Conservation (phyloP, 2,113 vertebrate species). For the Hippocampus comes region DNA sequence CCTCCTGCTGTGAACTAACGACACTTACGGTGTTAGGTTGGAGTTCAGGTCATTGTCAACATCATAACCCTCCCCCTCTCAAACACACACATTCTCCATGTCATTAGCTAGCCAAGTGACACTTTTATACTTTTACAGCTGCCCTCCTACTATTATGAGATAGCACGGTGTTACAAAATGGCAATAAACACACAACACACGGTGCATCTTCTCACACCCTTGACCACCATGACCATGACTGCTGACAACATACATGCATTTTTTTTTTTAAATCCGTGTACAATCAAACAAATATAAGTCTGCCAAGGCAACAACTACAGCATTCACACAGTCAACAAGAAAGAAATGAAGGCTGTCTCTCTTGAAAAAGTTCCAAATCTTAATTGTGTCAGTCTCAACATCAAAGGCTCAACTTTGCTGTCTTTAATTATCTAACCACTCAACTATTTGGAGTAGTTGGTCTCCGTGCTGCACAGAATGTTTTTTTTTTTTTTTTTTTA, state of each 20-base stretch:
- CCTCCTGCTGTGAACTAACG: slow-evolving; percentile 2
- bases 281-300: background rate
- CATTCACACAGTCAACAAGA: background rate
- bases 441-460: slow-evolving; percentile 25
- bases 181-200: slow-evolving; percentile 12
- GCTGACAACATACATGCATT: background rate
- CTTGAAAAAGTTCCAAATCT: background rate
- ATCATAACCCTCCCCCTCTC: background rate
- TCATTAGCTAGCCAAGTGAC: slow-evolving; percentile 54
- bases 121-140: slow-evolving; percentile 60
- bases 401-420: slow-evolving; percentile 15
- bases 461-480: slow-evolving; percentile 30
- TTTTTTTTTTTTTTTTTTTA: slow-evolving; percentile 18
- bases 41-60: slow-evolving; percentile 46
- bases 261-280: background rate
- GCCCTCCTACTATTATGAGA: slow-evolving; percentile 47
- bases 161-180: slow-evolving; percentile 30
- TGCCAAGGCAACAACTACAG: slow-evolving; percentile 14
- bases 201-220: slow-evolving; percentile 16
- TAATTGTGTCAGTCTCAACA: slow-evolving; percentile 10
- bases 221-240: background rate
- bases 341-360: background rate
- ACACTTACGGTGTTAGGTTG: slow-evolving; percentile 41
- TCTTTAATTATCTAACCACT: slow-evolving; percentile 35
- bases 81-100: slow-evolving; percentile 32